phyloP scores from a whole-genome alignment of 2,113 vertebrate genomes.

The Burhinus bistriatus region DNA sequence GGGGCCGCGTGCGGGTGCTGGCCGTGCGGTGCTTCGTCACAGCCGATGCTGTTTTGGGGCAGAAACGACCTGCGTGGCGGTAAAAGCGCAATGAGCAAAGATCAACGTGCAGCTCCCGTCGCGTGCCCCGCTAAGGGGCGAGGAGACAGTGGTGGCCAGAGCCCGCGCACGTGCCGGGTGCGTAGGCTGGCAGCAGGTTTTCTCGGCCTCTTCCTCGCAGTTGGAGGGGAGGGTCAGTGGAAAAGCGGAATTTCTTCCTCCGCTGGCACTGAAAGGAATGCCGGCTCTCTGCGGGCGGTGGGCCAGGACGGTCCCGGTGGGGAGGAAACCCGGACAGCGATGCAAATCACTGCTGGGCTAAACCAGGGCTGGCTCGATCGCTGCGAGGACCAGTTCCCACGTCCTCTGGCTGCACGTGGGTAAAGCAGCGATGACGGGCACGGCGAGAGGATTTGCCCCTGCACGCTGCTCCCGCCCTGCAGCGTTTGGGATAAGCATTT shows the following conservation, averaged over 20 bases:
- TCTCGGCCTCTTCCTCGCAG: neutral
- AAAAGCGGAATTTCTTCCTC: neutral
- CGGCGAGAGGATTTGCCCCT: neutral
- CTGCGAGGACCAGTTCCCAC: fast-evolving
- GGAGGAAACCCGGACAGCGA: fast-evolving
- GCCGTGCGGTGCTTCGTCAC: fast-evolving
- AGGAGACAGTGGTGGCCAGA: fast-evolving
- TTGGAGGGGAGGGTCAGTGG: neutral
- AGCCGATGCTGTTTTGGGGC: neutral
- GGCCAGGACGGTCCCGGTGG: fast-evolving
- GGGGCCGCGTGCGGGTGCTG: neutral
- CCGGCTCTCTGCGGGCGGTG: fast-evolving
- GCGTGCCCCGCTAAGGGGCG: fast-evolving
- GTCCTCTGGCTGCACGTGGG: fast-evolving
- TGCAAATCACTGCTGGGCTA: neutral
- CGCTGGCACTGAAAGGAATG: neutral
- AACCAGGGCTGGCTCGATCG: neutral
- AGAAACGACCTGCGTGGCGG: fast-evolving
- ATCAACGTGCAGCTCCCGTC: neutral
- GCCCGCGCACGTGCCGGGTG: fast-evolving
- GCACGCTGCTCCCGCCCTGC: fast-evolving
- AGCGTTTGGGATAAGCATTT: neutral
- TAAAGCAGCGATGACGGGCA: no score
- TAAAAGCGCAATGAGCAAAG: neutral
- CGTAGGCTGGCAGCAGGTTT: neutral